Evolutionary conservation across 2,888 invertebrate species (phyloP).

Genomic region (Sphecodes monilicornis): DNA sequence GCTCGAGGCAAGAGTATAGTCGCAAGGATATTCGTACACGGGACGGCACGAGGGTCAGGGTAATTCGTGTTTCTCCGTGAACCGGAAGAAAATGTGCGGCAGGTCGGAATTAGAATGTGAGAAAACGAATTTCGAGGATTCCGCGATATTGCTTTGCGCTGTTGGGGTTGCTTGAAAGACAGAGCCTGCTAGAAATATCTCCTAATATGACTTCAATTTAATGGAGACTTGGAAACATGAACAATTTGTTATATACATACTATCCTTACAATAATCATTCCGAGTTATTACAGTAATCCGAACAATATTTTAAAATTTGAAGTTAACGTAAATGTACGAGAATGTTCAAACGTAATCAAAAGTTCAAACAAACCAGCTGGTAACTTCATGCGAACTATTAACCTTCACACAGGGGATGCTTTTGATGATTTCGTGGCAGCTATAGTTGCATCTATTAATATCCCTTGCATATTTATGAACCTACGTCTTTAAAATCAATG

Average conservation of each 20-base stretch:
- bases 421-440: background rate
- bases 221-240: background rate
- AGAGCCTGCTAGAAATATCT: background rate
- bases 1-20: slow-evolving; percentile 25
- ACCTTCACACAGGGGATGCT: no score
- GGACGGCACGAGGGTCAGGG: slow-evolving; percentile 11
- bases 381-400: no score
- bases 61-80: slow-evolving; percentile 18
- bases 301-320: background rate
- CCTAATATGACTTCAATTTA: background rate
- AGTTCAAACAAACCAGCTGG: no score
- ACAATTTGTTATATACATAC: background rate
- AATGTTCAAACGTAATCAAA: background rate
- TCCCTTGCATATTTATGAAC: no score
- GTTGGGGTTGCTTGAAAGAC: background rate
- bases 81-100: slow-evolving; percentile 6
- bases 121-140: slow-evolving; percentile 14
- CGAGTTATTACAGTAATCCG: background rate
- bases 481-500: background rate
- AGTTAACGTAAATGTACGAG: background rate
- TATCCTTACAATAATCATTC: background rate
- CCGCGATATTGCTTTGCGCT: background rate
- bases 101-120: slow-evolving; percentile 17
- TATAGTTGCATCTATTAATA: no score
- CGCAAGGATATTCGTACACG: slow-evolving; percentile 22